Percentiles rank a stretch among this genome's conserved stretches.
Conservation (phyloP, 1,140 invertebrate genomes). For the Drosophila melanica region DNA sequence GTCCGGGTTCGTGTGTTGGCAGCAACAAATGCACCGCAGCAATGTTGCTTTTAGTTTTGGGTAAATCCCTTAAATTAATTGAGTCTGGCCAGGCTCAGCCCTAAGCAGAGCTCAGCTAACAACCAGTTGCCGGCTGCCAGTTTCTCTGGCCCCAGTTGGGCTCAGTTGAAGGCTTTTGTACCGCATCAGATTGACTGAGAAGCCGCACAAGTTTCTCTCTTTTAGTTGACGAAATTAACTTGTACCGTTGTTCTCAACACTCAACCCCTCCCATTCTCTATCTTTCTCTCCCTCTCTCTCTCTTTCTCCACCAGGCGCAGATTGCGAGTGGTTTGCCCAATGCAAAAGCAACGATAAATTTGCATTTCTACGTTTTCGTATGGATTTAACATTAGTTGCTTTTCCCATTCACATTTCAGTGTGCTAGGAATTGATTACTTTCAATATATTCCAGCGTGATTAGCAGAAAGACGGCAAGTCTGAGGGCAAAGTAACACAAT, state of each 20-base stretch:
- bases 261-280: background rate
- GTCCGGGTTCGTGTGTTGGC: background rate
- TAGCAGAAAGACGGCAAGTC: background rate
- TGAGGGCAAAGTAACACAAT: background rate
- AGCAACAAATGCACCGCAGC: slow-evolving; percentile 29
- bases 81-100: slow-evolving; percentile 35
- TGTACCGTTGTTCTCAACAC: slow-evolving; percentile 27
- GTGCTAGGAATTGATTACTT: slow-evolving; percentile 9
- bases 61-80: slow-evolving; percentile 72
- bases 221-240: slow-evolving; percentile 65
- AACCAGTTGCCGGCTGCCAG: slow-evolving; percentile 10
- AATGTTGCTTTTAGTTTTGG: slow-evolving; percentile 43
- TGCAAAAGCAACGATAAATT: slow-evolving; percentile 7
- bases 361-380: slow-evolving; percentile 41
- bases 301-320: background rate
- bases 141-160: background rate
- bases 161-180: slow-evolving; percentile 2
- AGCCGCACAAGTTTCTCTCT: slow-evolving; percentile 58
- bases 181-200: slow-evolving; percentile 39
- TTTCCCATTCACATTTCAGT: slow-evolving; percentile 37
- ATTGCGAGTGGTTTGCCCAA: background rate
- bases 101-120: slow-evolving; percentile 13
- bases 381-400: slow-evolving; percentile 14
- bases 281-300: background rate
- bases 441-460: background rate